phyloP scores from a whole-genome alignment of 2,888 invertebrate genomes.

The Octodonta nipae region DNA sequence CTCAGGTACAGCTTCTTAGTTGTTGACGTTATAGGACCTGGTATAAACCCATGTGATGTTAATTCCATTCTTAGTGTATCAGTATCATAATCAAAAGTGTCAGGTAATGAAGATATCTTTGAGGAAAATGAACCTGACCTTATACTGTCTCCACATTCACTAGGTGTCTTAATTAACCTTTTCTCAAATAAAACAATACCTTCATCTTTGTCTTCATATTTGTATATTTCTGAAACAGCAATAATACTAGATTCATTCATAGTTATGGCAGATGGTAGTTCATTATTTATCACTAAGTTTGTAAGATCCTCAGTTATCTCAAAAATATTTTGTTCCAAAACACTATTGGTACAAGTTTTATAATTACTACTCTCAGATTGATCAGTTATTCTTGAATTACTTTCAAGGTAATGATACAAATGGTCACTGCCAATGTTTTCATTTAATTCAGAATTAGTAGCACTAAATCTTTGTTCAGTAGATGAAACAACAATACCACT shows the following conservation, averaged over 20 bases:
- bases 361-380: no score
- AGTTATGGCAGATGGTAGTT: no score
- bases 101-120: conserved; percentile 37
- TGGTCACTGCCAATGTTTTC: no score
- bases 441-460: no score
- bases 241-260: no score
- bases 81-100: conserved; percentile 53
- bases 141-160: conserved; percentile 21
- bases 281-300: no score
- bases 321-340: no score
- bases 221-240: conserved; percentile 60
- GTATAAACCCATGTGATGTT: conserved; percentile 47
- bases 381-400: no score
- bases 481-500: conserved; percentile 31
- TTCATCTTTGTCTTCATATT: conserved; percentile 58
- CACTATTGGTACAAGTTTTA: no score
- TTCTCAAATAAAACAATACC: conserved; percentile 57
- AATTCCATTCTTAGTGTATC: conserved; percentile 52
- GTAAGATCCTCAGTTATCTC: no score
- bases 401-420: no score
- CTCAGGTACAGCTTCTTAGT: conserved; percentile 68
- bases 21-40: conserved; percentile 64
- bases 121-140: conserved; percentile 20
- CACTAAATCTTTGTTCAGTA: no score
- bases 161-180: conserved; percentile 41